Conservation (phyloP, 2,113 vertebrate genomes). For the Pomatostomus ruficeps region DNA sequence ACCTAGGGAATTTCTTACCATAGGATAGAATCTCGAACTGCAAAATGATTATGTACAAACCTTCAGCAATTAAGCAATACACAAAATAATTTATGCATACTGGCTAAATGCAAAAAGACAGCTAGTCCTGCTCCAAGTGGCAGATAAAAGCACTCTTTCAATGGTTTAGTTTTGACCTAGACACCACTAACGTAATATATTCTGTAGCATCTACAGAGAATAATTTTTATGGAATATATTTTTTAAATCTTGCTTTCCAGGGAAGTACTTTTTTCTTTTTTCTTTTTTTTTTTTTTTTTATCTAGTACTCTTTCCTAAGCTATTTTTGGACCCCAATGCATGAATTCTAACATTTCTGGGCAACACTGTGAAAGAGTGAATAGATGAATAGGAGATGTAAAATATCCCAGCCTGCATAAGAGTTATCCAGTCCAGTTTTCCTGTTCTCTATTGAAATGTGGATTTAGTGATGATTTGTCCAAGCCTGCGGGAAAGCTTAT, state of each 20-base stretch:
- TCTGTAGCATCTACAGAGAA: neutral
- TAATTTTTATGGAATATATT: neutral
- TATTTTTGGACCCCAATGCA: neutral
- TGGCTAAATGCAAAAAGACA: neutral
- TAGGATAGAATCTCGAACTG: neutral
- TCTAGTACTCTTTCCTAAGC: neutral
- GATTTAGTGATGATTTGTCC: constrained; percentile 5
- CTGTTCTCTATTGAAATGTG: neutral
- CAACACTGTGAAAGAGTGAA: neutral
- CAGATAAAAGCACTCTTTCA: neutral
- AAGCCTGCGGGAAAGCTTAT: neutral
- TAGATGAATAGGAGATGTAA: constrained; percentile 12
- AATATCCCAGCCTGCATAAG: neutral
- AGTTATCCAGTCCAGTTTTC: neutral
- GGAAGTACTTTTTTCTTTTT: neutral
- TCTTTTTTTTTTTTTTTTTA: neutral
- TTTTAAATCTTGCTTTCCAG: constrained; percentile 11
- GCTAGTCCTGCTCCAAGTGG: neutral
- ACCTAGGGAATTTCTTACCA: neutral
- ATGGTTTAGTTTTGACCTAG: neutral
- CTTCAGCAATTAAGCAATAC: neutral
- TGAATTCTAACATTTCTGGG: constrained; percentile 13
- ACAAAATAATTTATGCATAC: neutral
- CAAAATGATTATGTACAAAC: neutral
- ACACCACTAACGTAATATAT: neutral